A percentile compares a stretch with the other conserved stretches of the same genome.
These are phyloP conservation scores for Ellobius talpinus DNA, from an alignment of 2,113 vertebrate species.

Conservation along the genomic window DNA sequence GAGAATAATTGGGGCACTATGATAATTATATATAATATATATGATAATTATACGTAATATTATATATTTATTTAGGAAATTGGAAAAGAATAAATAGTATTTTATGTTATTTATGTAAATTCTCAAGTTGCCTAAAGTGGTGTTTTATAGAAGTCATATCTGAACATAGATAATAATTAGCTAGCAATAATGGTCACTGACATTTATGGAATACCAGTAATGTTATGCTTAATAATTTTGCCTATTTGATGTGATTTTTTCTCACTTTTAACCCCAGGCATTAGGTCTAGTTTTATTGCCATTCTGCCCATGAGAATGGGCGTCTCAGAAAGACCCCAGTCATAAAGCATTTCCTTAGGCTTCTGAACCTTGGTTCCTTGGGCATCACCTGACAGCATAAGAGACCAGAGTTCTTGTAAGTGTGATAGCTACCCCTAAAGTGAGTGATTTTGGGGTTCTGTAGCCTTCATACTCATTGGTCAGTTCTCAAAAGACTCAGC, in stretches of 20 bases:
- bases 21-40: not conserved
- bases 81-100: not conserved
- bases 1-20: not conserved
- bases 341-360: accelerated
- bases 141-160: not conserved
- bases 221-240: not conserved
- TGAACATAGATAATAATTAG: not conserved
- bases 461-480: not conserved
- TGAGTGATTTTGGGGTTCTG: not conserved
- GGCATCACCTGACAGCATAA: accelerated
- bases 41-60: too few relatives aligned
- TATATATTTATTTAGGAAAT: not conserved
- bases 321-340: not conserved
- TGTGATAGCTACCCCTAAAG: not conserved
- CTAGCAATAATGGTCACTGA: not conserved
- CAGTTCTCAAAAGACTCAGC: not conserved
- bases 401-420: not conserved
- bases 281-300: not conserved
- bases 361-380: not conserved
- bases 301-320: not conserved
- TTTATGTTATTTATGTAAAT: not conserved
- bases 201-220: not conserved
- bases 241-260: accelerated
- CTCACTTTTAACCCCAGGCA: not conserved
- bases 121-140: not conserved